Evolutionary conservation across 2,113 vertebrate genomes (phyloP).

Genomic region (Mustela lutreola): DNA sequence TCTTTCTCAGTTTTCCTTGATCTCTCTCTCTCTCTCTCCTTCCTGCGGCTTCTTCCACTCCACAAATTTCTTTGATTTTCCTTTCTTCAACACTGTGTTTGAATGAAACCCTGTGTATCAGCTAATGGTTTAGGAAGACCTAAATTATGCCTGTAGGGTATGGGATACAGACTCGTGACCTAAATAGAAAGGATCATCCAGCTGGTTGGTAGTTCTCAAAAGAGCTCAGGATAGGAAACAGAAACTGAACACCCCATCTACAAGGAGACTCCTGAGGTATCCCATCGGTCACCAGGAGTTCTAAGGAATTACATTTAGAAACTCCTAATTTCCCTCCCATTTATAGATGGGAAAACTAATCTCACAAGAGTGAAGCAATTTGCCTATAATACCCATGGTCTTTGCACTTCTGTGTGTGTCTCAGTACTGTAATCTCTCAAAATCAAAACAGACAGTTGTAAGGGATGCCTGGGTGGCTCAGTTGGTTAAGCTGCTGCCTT

Average conservation of each 20-base stretch:
- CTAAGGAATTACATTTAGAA: slow-evolving; percentile 8
- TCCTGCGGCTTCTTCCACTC: not conserved
- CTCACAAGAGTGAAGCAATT: not conserved
- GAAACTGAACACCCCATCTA: not conserved
- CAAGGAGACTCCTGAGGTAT: not conserved
- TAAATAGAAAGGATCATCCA: not conserved
- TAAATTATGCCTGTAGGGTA: not conserved
- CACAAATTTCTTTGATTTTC: not conserved
- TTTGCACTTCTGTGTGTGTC: not conserved
- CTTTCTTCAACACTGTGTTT: not conserved
- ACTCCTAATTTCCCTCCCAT: not conserved
- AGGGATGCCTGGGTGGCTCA: too few species aligned
- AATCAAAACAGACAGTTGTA: not conserved
- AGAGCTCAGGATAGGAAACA: not conserved
- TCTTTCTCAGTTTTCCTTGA: not conserved
- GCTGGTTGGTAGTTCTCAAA: not conserved
- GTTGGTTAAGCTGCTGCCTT: too few species aligned
- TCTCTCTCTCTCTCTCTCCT: not conserved
- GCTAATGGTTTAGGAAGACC: not conserved
- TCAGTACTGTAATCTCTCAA: not conserved
- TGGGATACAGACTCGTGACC: not conserved
- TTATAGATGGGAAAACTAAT: not conserved
- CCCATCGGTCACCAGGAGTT: not conserved
- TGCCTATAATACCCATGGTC: not conserved
- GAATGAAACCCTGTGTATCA: not conserved